Base-by-base conservation (phyloP, 2,113 vertebrate species). In the Proteles cristata region DNA sequence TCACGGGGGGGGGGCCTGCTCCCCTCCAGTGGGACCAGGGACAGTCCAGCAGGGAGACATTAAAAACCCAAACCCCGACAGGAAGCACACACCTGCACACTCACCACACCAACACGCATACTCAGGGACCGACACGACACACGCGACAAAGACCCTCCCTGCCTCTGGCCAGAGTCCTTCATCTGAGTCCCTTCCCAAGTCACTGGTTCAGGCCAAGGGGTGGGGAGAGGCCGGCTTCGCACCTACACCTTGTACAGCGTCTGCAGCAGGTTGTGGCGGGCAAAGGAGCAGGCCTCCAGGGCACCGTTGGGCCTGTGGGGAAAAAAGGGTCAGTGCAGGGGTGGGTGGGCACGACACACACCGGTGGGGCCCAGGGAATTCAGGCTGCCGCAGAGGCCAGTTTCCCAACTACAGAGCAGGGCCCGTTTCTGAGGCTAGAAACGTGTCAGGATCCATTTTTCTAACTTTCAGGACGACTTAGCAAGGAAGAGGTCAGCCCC, bases 251-350 rank as follows among this genome's bases (percentile, higher is more conserved):
- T 98, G 95, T 99, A 98, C 5, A 99, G 98, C 1, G 99, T 99
- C 94, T 99, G 99, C 97, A 99, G 98, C 68, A 99, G 99, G 86
- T 69, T 98, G 98, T 99, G 99, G 96, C 99, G 99, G 96, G 99
- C 99, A 25, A 98, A 98, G 3, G 98, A 98, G 94, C 99, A 99
- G 5, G 99, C 98, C 93, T 99, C 99, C 97, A 99, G 98, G 63
- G 98, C 98, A n/a, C 99, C 98, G 87, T 98, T 99, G 96, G 99
- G 99, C 97, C 99, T 99, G 98, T 7, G 45, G 92, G 96, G 68
- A 98, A 7, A 98, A 12, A 39, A 48, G 33, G 88, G 35, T 48
- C 71, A 48, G 53, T 14, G 28, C 26, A 45, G 1, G 0, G 9
- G 17, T 1, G 0, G 0, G 25, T 16, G 74, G 73, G 39, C 26